Evolutionary conservation across 2,888 invertebrate species (phyloP).

Genomic region (Lysandra bellargus): DNA sequence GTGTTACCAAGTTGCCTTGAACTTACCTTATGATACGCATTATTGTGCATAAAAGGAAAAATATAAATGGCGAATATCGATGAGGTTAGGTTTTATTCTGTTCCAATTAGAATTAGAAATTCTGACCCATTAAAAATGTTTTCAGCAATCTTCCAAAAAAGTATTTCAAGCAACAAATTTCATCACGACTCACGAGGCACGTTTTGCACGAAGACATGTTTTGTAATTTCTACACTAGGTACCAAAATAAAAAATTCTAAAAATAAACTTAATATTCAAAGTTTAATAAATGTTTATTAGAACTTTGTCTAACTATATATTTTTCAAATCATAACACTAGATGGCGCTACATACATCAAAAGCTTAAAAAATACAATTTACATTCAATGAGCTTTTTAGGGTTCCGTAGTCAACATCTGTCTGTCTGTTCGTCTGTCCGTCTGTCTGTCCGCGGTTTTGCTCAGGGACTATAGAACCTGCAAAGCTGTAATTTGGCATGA

Average conservation of each 20-base stretch:
- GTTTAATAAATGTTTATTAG: not conserved
- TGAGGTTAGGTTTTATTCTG: too few species aligned
- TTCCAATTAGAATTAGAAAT: too few species aligned
- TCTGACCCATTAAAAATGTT: too few species aligned
- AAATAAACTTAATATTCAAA: not conserved
- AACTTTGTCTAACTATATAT: not conserved
- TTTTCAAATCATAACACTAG: not conserved
- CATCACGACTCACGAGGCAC: not conserved
- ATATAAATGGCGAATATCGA: not conserved
- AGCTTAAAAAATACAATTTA: not conserved
- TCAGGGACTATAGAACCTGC: too few species aligned
- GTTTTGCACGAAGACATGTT: not conserved
- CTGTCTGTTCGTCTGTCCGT: too few species aligned
- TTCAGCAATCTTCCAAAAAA: too few species aligned
- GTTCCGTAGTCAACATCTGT: too few species aligned
- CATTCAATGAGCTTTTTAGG: not conserved
- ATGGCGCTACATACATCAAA: not conserved
- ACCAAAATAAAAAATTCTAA: not conserved
- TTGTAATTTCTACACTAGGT: not conserved
- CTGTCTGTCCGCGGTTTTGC: too few species aligned
- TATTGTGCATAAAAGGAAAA: not conserved
- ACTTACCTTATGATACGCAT: conserved; percentile 1
- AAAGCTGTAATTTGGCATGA: too few species aligned
- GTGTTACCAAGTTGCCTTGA: not conserved
- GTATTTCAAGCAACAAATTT: too few species aligned